These are phyloP conservation scores for Habropoda laboriosa DNA, from an alignment of 1,140 invertebrate genomes.

Conservation along the genomic window DNA sequence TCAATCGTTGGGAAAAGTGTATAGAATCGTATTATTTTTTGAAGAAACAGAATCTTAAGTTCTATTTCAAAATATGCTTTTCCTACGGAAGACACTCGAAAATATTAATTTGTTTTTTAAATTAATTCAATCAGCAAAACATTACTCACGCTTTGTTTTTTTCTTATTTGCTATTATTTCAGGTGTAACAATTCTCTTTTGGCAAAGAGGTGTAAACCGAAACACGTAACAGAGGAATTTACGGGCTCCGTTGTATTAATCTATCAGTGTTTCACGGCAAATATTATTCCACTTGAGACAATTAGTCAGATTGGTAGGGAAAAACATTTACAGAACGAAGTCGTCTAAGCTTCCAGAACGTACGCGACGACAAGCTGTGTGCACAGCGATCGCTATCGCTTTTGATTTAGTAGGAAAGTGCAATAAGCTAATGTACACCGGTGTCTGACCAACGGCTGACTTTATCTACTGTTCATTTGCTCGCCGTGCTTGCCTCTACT, in stretches of 20 bases:
- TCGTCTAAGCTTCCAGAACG: neutral
- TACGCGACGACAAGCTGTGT: neutral
- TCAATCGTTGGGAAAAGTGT: too few species aligned
- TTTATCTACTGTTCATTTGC: slow-evolving; percentile 17
- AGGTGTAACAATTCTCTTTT: neutral
- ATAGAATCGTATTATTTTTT: too few species aligned
- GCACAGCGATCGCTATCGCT: slow-evolving; percentile 11
- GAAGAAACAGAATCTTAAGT: too few species aligned
- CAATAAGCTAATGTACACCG: slow-evolving; percentile 10
- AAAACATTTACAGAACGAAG: neutral
- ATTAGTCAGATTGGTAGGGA: neutral
- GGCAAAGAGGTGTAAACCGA: too few species aligned
- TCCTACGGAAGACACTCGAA: too few species aligned
- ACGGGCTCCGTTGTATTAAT: too few species aligned
- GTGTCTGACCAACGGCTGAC: slow-evolving; percentile 21
- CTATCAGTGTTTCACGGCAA: neutral
- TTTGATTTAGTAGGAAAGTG: slow-evolving; percentile 22
- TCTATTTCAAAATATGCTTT: too few species aligned
- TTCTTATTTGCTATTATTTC: too few species aligned
- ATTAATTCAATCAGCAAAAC: too few species aligned
- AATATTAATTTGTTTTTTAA: too few species aligned
- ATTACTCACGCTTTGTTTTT: too few species aligned
- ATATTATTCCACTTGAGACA: neutral
- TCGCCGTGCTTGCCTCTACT: neutral
- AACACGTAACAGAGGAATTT: neutral